Base-by-base conservation (phyloP, 2,797 vertebrate genomes). In the Myotis myotis region DNA sequence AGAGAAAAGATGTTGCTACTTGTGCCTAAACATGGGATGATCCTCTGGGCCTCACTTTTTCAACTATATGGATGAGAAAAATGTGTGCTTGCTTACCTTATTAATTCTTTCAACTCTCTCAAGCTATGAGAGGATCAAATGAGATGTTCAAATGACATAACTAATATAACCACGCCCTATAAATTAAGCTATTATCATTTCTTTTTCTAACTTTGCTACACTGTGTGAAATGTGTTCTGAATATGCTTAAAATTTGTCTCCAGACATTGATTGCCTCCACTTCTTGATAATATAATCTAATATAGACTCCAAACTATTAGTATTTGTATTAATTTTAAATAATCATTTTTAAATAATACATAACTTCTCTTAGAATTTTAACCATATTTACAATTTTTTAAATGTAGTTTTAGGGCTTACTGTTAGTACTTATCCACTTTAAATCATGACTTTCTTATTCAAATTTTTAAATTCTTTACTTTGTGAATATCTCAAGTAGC, bases 391-490 rank as follows among this genome's bases (percentile, higher is more conserved):
- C 2, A 44, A 4, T 55, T 91, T 94, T 83, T 70, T 7, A 78
- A 93, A 82, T 6, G 44, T 91, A 68, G 75, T 72, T 85, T 76
- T 78, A 82, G 55, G 28, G 8, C 15, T 89, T 51, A 44, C 17
- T 75, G 9, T 41, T 86, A 78, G 60, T 16, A 13, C 30, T 20
- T 68, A 64, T 44, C 36, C 13, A 7, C 44, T 33, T 83, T 94
- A 71, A 87, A 15, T 44, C 28, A 57, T 57, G 41, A 64, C 12
- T 62, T 89, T 86, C 60, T 53, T 80, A 74, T 44, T 75, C 16
- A 80, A 82, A 57, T 23, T 79, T 88, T 91, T 38, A 11, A 72
- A 70, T 89, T 95, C 23, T 90, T 93, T 81, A 55, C 38, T 89
- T 91, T 62, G 22, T 75, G 75, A 93, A 2, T 70, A 81, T 60